Percentiles rank a stretch among this genome's conserved stretches.
Evolutionary conservation across 2,113 vertebrate genomes (phyloP).

Genomic region (Opisthocomus hoazin): DNA sequence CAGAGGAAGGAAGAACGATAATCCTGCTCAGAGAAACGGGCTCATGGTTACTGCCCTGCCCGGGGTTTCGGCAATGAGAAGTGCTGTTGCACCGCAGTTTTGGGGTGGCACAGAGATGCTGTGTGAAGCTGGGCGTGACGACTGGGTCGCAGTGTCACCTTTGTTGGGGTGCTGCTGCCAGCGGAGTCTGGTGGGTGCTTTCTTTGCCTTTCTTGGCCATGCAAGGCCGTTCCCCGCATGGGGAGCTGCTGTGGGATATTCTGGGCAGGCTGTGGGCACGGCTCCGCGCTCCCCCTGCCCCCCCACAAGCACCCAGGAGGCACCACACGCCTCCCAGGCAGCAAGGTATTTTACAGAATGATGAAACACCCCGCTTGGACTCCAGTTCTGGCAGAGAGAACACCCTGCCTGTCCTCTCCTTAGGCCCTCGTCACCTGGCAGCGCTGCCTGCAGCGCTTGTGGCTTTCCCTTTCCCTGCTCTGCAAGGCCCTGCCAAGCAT

Average conservation of each 20-base stretch:
- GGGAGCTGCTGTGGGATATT: not conserved
- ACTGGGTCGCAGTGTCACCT: accelerated
- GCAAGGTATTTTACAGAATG: not conserved
- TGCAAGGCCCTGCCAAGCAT: not conserved
- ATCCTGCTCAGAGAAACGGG: not conserved
- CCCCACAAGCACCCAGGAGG: not conserved
- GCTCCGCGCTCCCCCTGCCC: accelerated
- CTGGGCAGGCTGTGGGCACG: not conserved
- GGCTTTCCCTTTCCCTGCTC: not conserved
- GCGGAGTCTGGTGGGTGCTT: not conserved
- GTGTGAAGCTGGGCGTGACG: not conserved
- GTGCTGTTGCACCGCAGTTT: accelerated
- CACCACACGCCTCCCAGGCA: accelerated
- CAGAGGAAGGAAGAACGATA: accelerated
- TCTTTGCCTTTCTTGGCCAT: not conserved
- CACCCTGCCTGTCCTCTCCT: not conserved
- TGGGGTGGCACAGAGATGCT: not conserved
- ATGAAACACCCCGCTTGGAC: not conserved
- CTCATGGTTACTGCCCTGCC: not conserved
- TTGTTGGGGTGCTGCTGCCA: not conserved
- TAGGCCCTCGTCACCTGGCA: not conserved
- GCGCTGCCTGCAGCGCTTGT: not conserved
- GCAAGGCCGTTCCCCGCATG: accelerated
- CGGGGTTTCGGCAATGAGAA: accelerated
- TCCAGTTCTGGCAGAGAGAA: not conserved